Percentiles rank a stretch among this genome's conserved stretches.
These are phyloP conservation scores for Menidia menidia DNA, from an alignment of 2,797 vertebrate genomes.

Conservation along the genomic window DNA sequence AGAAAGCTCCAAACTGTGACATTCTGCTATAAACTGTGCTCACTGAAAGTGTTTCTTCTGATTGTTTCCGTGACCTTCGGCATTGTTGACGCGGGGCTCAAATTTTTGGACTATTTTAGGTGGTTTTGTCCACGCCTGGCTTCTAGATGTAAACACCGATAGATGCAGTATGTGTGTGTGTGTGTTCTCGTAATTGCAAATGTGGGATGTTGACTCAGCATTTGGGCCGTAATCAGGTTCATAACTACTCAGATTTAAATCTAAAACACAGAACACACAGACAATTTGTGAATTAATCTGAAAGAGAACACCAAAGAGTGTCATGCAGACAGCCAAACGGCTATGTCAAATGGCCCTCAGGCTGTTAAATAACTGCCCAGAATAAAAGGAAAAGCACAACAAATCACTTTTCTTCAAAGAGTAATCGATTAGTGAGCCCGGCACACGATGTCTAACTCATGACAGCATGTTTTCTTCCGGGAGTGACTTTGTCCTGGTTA, in stretches of 20 bases:
- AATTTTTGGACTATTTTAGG: slow-evolving; percentile 29
- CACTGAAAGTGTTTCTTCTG: slow-evolving; percentile 34
- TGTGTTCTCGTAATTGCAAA: slow-evolving; percentile 69
- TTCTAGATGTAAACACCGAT: slow-evolving; percentile 47
- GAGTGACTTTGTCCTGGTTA: slow-evolving; percentile 7
- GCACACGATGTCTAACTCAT: slow-evolving; percentile 22
- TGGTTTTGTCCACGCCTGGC: slow-evolving; percentile 31
- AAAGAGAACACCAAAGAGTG: slow-evolving; percentile 5
- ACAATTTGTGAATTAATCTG: slow-evolving; percentile 28
- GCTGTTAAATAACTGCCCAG: slow-evolving; percentile 5
- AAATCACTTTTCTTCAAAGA: slow-evolving; percentile 16
- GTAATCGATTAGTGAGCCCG: slow-evolving; percentile 21
- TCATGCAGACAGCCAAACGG: slow-evolving; percentile 6
- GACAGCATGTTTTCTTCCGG: slow-evolving; percentile 30
- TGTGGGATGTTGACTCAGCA: slow-evolving; percentile 68
- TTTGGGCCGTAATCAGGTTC: slow-evolving; percentile 62
- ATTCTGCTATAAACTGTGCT: slow-evolving; percentile 32
- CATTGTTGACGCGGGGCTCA: slow-evolving; percentile 25
- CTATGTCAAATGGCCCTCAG: background rate
- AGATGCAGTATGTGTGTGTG: background rate
- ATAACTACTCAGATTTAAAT: slow-evolving; percentile 54
- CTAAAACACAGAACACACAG: slow-evolving; percentile 45
- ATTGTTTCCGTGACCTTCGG: slow-evolving; percentile 54
- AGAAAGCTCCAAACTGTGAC: slow-evolving; percentile 45
- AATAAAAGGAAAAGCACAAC: background rate